Conservation (phyloP, 2,113 vertebrate genomes). For the Erinaceus europaeus region DNA sequence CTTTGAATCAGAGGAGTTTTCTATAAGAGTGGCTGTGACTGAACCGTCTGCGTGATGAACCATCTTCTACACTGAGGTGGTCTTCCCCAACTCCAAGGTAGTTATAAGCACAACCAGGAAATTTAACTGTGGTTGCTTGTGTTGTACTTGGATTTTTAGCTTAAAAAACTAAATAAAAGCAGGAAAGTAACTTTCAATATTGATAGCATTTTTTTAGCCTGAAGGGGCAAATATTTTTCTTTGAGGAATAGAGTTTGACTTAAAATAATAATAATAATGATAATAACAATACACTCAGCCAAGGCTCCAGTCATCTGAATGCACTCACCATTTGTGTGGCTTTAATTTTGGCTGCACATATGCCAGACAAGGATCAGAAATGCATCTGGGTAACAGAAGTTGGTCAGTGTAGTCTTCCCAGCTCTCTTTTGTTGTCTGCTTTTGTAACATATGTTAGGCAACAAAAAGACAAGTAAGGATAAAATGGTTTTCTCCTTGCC, state of each 20-base stretch:
- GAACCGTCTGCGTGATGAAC: constrained; percentile 51
- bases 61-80: constrained; percentile 51
- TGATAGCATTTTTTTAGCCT: constrained; percentile 52
- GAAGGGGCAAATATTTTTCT: constrained; percentile 28
- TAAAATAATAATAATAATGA: constrained; percentile 7
- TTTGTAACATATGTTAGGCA: constrained; percentile 53
- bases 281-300: background rate
- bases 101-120: constrained; percentile 53
- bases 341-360: constrained; percentile 46
- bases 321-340: constrained; percentile 20
- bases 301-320: constrained; percentile 40
- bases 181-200: background rate
- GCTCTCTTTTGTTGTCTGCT: constrained; percentile 56
- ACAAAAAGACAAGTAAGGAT: constrained; percentile 32
- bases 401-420: background rate
- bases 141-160: constrained; percentile 70
- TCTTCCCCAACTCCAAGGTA: constrained; percentile 61
- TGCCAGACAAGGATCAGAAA: background rate
- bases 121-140: constrained; percentile 49
- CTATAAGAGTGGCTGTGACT: background rate
- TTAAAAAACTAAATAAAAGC: background rate
- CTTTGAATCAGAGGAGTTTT: constrained; percentile 47
- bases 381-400: constrained; percentile 68
- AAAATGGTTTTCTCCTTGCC: constrained; percentile 48
- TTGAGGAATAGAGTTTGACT: constrained; percentile 23